Percentiles rank a stretch among this genome's conserved stretches.
Conservation (phyloP, 2,888 invertebrate species). For the Ophraella communa region DNA sequence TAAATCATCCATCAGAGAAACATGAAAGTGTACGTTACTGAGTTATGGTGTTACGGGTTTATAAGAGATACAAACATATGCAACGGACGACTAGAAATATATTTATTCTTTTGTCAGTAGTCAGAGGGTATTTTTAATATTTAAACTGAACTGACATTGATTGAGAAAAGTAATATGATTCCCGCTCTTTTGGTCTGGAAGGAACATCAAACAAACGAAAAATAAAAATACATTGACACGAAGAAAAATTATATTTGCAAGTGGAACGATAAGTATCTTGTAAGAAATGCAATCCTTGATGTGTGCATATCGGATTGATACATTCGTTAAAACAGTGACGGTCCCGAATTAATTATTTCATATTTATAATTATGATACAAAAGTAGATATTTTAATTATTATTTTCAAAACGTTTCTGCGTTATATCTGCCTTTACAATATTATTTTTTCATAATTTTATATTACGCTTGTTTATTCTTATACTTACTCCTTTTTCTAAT, state of each 20-base stretch:
- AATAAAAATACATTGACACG: slow-evolving; percentile 14
- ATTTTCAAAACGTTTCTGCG: too few species aligned
- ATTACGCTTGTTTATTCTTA: too few species aligned
- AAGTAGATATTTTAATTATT: too few species aligned
- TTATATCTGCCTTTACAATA: too few species aligned
- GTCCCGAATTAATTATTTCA: slow-evolving; percentile 7
- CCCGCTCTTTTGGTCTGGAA: neutral
- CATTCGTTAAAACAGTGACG: slow-evolving; percentile 8
- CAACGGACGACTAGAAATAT: neutral
- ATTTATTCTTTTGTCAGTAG: neutral
- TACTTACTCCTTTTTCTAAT: too few species aligned
- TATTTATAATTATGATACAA: too few species aligned
- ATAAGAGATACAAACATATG: neutral
- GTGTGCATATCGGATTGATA: slow-evolving; percentile 14
- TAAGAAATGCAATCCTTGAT: slow-evolving; percentile 14
- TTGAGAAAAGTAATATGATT: slow-evolving; percentile 11
- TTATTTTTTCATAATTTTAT: too few species aligned
- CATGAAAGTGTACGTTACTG: neutral
- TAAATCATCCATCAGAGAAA: too few species aligned
- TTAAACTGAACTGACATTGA: neutral
- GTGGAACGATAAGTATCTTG: slow-evolving; percentile 9
- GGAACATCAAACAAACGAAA: slow-evolving; percentile 9
- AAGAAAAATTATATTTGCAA: slow-evolving; percentile 17
- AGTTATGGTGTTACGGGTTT: neutral
- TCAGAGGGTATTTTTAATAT: neutral